Evolutionary conservation across 2,888 invertebrate species (phyloP), one percentile per base, ranked within the genome.

Genomic region (Pseudococcus longispinus): DNA sequence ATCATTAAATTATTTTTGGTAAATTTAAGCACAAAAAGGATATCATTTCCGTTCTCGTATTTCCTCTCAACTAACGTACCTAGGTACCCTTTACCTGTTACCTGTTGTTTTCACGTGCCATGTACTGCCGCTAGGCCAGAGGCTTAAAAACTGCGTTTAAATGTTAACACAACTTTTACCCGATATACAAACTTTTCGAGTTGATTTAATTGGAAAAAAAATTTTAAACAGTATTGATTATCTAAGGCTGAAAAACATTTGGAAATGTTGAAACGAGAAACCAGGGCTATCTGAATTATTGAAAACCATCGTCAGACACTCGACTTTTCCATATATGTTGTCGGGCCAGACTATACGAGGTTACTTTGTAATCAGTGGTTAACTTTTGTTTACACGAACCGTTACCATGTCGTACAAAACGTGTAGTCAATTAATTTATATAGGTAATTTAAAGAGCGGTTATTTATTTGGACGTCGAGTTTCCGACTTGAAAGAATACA

Each of bases 321-420:
- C 26, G 70, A 70, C 70, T 70, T 70, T 70, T 29, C 29, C 70
- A 29, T 29, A 29, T 18, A 70, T 29, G 29, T 18, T 29, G 70
- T 11, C 29, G 70, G 18, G 29, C 70, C 29, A 70, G 70, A 60
- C 70, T 29, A 26, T 5, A 70, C 60, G 60, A 60, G 23, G 70
- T 70, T 70, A 70, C 70, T 70, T 70, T 70, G 29, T 70, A 70
- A 70, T 70, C 70, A 70, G 70, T 70, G 70, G 70, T 70, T 70
- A 70, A 70, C 70, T 70, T 70, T 70, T 70, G 70, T 70, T 70
- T 70, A 70, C 70, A 70, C 70, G 70, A 70, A 29, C 70, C 70
- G 70, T 70, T 70, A 70, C 70, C 70, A 70, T 70, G 70, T 70
- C 70, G 70, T 29, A 70, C 70, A 70, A 70, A 70, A 70, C 70